These are phyloP conservation scores for Astyanax mexicanus DNA, from an alignment of 2,797 vertebrate species.

Conservation along the genomic window DNA sequence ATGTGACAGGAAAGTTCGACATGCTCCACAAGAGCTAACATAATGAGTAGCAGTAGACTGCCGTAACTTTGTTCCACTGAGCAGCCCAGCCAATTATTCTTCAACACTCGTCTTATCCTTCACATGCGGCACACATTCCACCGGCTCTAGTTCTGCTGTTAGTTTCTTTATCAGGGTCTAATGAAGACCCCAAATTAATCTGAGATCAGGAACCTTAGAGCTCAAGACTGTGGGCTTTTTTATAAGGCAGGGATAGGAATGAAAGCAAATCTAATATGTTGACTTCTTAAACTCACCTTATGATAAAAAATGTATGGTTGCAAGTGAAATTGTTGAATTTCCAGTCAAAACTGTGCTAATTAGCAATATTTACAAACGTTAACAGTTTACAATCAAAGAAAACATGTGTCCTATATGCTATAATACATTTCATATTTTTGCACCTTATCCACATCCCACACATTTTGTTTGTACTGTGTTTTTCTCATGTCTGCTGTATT, in stretches of 20 bases:
- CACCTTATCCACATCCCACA: too few relatives aligned
- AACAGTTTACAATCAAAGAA: too few relatives aligned
- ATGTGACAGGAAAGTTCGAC: not conserved
- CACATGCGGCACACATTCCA: constrained; percentile 22
- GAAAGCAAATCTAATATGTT: not conserved
- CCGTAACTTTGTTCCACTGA: constrained; percentile 59
- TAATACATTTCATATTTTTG: too few relatives aligned
- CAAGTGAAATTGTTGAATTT: too few relatives aligned
- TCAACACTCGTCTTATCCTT: constrained; percentile 71
- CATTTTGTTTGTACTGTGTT: too few relatives aligned
- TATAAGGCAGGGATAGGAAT: not conserved
- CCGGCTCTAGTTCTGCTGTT: constrained; percentile 1
- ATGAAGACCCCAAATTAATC: constrained; percentile 22
- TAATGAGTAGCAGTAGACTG: constrained; percentile 77
- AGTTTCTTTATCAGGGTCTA: not conserved
- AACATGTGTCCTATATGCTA: too few relatives aligned
- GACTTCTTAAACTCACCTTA: too few relatives aligned
- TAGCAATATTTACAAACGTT: too few relatives aligned
- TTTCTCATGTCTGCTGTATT: too few relatives aligned
- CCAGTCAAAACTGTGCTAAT: too few relatives aligned
- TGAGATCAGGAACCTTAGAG: not conserved
- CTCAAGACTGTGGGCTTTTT: not conserved
- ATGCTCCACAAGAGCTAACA: constrained; percentile 69
- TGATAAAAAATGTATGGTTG: not conserved
- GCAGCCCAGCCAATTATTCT: constrained; percentile 75